Evolutionary conservation across 1,140 invertebrate species (phyloP).

Genomic region (Cyclina sinensis): DNA sequence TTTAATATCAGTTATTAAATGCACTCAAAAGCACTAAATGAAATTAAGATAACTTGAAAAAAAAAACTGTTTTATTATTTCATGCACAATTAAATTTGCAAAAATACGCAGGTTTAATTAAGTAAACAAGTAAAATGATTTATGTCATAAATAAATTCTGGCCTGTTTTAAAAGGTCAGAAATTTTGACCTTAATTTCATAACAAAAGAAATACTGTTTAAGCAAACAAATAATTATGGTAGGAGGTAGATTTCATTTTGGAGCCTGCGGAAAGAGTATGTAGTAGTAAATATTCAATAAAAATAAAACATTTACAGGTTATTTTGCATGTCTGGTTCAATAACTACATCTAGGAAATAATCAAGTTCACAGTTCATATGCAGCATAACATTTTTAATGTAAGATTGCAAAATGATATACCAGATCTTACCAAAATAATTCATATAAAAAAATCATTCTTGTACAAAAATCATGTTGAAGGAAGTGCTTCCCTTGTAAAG

Average conservation of each 20-base stretch:
- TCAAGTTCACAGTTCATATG: not conserved
- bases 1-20: not conserved
- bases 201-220: constrained; percentile 4
- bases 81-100: constrained; percentile 29
- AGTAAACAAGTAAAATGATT: constrained; percentile 21
- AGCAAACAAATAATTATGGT: not conserved
- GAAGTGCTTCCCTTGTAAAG: too few species aligned
- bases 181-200: constrained; percentile 27
- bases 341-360: not conserved
- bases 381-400: not conserved
- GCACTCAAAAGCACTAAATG: not conserved
- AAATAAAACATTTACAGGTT: not conserved
- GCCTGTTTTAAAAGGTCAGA: constrained; percentile 24
- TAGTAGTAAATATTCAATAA: not conserved
- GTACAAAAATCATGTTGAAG: too few species aligned
- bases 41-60: not conserved
- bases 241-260: not conserved
- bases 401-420: constrained; percentile 1
- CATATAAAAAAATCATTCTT: too few species aligned
- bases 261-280: not conserved
- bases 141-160: constrained; percentile 7
- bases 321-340: constrained; percentile 7
- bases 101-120: constrained; percentile 5
- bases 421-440: too few species aligned
- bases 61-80: not conserved